Conservation (phyloP, 2,888 invertebrate species). For the Drosophila villosipedis region DNA sequence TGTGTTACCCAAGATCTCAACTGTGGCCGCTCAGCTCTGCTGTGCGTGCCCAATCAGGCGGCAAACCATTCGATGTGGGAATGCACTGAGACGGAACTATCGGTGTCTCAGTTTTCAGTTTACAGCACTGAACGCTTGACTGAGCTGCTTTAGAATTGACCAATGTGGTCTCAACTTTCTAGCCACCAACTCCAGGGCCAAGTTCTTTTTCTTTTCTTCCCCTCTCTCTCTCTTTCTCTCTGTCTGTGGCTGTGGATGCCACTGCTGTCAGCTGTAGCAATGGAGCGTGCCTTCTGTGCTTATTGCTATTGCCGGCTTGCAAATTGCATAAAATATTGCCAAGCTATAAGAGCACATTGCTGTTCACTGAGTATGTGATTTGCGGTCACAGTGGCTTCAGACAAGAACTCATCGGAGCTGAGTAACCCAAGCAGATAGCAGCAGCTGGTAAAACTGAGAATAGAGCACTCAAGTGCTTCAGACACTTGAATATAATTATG, state of each 20-base stretch:
- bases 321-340: constrained; percentile 79
- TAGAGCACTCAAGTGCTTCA: constrained; percentile 35
- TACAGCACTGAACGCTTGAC: constrained; percentile 25
- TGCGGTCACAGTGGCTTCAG: constrained; percentile 40
- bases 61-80: constrained; percentile 50
- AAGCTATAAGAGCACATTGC: constrained; percentile 74
- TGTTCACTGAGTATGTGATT: constrained; percentile 76
- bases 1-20: constrained; percentile 35
- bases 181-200: constrained; percentile 46
- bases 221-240: background rate
- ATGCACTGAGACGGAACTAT: constrained; percentile 69
- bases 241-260: constrained; percentile 7
- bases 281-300: constrained; percentile 43
- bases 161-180: constrained; percentile 68
- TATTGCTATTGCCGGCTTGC: constrained; percentile 66
- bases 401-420: background rate
- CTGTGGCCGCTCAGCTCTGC: background rate
- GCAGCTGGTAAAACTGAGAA: background rate
- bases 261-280: constrained; percentile 51
- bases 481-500: constrained; percentile 12
- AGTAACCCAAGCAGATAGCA: constrained; percentile 1
- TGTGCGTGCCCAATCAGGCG: constrained; percentile 38
- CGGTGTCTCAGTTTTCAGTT: constrained; percentile 66
- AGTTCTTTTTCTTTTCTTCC: constrained; percentile 22
- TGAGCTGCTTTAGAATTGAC: constrained; percentile 51